A percentile compares a stretch with the other conserved stretches of the same genome.
These are phyloP conservation scores for Philereme transversata DNA, from an alignment of 2,888 invertebrate genomes.

Conservation along the genomic window DNA sequence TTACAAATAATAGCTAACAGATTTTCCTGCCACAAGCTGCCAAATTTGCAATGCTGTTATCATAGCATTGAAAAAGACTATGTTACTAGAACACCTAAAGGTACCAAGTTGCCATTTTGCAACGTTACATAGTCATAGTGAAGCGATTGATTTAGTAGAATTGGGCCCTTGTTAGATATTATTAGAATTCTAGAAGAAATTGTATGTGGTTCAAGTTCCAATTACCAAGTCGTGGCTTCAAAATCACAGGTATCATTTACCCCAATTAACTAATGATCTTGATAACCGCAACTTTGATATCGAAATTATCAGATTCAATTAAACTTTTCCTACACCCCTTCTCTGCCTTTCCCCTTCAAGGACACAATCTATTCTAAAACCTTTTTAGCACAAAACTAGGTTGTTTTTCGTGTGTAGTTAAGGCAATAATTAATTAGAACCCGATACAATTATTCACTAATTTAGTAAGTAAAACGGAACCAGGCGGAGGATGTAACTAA, in stretches of 20 bases:
- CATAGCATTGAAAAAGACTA: no score
- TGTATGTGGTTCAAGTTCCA: slow-evolving; percentile 16
- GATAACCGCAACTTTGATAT: slow-evolving; percentile 35
- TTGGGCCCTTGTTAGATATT: no score
- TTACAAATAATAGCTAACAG: no score
- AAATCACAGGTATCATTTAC: slow-evolving; percentile 35
- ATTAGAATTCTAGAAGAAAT: no score
- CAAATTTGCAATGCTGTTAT: no score
- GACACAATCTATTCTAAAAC: background rate
- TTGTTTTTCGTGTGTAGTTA: slow-evolving; percentile 3
- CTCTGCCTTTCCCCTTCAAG: background rate
- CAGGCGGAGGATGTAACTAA: slow-evolving; percentile 30
- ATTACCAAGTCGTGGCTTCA: slow-evolving; percentile 34
- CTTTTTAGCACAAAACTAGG: background rate
- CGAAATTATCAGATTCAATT: slow-evolving; percentile 39
- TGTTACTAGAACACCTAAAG: no score
- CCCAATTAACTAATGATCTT: slow-evolving; percentile 40
- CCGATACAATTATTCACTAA: slow-evolving; percentile 30
- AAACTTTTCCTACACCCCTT: slow-evolving; percentile 18
- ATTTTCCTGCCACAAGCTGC: no score
- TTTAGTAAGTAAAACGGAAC: slow-evolving; percentile 25
- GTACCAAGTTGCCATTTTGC: no score
- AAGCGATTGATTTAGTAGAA: no score
- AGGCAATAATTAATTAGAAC: slow-evolving; percentile 21
- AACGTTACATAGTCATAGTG: no score